phyloP scores from a whole-genome alignment of 2,888 invertebrate genomes.

The Mystacides longicornis region DNA sequence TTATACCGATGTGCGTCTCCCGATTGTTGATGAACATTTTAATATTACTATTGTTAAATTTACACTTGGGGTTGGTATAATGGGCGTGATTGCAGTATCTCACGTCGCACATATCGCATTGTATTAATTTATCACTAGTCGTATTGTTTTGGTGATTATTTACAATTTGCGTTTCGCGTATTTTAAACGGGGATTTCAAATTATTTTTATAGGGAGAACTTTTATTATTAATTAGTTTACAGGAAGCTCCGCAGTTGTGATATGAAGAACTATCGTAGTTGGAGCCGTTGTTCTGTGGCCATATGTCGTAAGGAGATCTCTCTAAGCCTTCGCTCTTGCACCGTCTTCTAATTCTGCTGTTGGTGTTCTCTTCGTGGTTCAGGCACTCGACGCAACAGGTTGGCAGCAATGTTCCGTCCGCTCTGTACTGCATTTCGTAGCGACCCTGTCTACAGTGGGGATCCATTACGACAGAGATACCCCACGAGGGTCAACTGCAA shows the following conservation, averaged over 20 bases:
- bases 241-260: constrained; percentile 9
- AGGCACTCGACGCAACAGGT: constrained; percentile 18
- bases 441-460: not conserved
- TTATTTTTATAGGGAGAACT: not conserved
- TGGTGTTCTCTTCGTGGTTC: constrained; percentile 13
- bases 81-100: not conserved
- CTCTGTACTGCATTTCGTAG: constrained; percentile 12
- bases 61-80: not conserved
- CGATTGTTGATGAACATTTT: constrained; percentile 2
- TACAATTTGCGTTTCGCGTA: constrained; percentile 13
- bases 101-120: constrained; percentile 8
- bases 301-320: constrained; percentile 42
- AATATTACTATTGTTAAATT: not conserved
- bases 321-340: constrained; percentile 48
- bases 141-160: constrained; percentile 7
- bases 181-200: constrained; percentile 10
- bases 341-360: constrained; percentile 37
- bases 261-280: not conserved
- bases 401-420: constrained; percentile 8
- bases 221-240: not conserved
- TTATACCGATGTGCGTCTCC: constrained; percentile 9
- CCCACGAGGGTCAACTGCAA: not conserved
- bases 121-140: constrained; percentile 7
- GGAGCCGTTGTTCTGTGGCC: constrained; percentile 6
- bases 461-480: not conserved